phyloP scores from a whole-genome alignment of 2,113 vertebrate species.

The Lutjanus erythropterus region DNA sequence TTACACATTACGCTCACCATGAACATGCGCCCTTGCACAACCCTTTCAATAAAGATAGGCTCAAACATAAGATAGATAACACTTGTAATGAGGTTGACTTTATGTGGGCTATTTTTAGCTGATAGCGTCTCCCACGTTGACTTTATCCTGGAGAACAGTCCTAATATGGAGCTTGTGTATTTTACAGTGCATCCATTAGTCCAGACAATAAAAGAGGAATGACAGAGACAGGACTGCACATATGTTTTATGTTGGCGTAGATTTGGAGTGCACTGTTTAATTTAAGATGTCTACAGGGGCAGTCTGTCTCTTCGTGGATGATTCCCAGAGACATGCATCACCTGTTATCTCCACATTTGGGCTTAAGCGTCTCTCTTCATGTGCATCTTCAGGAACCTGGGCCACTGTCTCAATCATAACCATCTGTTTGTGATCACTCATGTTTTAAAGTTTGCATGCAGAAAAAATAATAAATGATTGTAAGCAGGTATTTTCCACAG shows the following conservation, averaged over 20 bases:
- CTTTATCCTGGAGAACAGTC: conserved; percentile 54
- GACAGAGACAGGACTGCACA: conserved; percentile 58
- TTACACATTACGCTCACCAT: neutral
- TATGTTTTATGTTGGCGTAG: conserved; percentile 67
- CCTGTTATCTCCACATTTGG: conserved; percentile 71
- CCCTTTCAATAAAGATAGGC: conserved; percentile 18
- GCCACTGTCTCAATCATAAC: conserved; percentile 5
- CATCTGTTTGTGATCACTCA: conserved; percentile 60
- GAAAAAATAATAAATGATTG: neutral
- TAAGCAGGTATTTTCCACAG: conserved; percentile 28
- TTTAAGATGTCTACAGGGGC: conserved; percentile 53
- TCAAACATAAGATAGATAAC: conserved; percentile 20
- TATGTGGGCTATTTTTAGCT: conserved; percentile 65
- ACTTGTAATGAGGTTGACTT: conserved; percentile 50
- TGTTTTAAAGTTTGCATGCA: conserved; percentile 35
- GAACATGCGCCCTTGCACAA: conserved; percentile 21
- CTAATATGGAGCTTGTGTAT: conserved; percentile 71
- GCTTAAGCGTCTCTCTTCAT: conserved; percentile 27
- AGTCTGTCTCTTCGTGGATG: conserved; percentile 52
- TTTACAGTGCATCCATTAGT: conserved; percentile 57
- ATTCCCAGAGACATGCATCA: conserved; percentile 69
- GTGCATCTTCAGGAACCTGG: conserved; percentile 10
- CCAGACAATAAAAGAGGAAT: conserved; percentile 60
- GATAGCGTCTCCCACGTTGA: conserved; percentile 19
- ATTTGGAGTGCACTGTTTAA: conserved; percentile 66